Conservation (phyloP, 2,113 vertebrate genomes). For the Ranitomeya variabilis region DNA sequence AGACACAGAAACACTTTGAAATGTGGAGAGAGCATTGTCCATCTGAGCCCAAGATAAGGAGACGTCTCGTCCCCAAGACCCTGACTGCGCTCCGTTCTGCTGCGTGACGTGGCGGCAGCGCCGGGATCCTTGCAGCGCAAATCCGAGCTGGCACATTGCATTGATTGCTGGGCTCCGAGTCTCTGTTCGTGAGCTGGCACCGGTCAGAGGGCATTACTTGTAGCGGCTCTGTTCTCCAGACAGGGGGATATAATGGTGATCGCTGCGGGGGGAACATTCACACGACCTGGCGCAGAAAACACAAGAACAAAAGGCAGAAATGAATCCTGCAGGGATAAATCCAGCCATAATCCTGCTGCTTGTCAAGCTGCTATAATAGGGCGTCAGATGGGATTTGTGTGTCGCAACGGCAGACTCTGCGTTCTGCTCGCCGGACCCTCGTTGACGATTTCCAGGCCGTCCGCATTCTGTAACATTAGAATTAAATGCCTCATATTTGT, state of each 20-base stretch:
- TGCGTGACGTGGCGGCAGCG: neutral
- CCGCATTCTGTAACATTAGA: neutral
- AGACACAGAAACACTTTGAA: neutral
- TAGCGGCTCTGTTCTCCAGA: neutral
- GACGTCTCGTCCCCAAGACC: neutral
- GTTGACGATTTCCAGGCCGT: neutral
- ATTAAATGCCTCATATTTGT: constrained; percentile 20
- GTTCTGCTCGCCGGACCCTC: constrained; percentile 6
- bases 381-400: neutral
- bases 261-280: neutral
- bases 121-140: neutral
- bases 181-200: neutral
- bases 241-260: neutral
- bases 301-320: constrained; percentile 14
- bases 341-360: neutral
- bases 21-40: neutral
- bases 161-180: neutral
- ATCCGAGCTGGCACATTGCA: neutral
- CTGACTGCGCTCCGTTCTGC: neutral
- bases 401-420: neutral
- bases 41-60: constrained; percentile 1
- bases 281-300: neutral
- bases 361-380: constrained; percentile 31
- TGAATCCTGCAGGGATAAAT: neutral
- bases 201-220: constrained; percentile 16